Evolutionary conservation across 2,113 vertebrate species (phyloP).

Genomic region (Myiozetetes cayanensis): DNA sequence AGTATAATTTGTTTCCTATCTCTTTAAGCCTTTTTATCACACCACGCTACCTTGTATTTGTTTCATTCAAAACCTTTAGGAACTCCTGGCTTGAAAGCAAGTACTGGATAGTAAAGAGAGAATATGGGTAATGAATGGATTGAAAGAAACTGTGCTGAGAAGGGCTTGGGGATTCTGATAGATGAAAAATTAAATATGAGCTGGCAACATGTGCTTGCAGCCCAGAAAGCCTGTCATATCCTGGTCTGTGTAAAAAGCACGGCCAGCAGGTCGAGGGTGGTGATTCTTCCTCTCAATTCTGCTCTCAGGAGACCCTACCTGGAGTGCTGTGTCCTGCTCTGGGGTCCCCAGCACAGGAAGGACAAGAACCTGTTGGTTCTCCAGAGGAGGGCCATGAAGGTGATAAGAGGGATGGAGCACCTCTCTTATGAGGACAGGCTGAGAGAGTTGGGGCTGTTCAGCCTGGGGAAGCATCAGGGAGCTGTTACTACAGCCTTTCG

Average conservation of each 20-base stretch:
- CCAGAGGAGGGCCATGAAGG: not conserved
- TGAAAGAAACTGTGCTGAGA: not conserved
- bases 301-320: accelerated
- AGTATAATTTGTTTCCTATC: not conserved
- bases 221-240: not conserved
- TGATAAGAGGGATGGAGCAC: not conserved
- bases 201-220: accelerated
- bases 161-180: not conserved
- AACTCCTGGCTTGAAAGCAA: not conserved
- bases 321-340: accelerated
- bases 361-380: not conserved
- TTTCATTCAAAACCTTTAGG: not conserved
- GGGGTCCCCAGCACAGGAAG: not conserved
- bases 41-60: not conserved
- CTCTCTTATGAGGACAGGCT: not conserved
- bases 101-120: not conserved
- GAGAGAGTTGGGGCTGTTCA: not conserved
- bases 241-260: not conserved
- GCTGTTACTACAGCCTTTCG: not conserved
- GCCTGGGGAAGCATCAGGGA: not conserved
- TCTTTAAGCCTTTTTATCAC: not conserved
- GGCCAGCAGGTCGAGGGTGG: not conserved
- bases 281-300: not conserved
- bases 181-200: not conserved
- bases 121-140: not conserved